phyloP scores from a whole-genome alignment of 1,140 invertebrate species.

The Leucophenga varia region DNA sequence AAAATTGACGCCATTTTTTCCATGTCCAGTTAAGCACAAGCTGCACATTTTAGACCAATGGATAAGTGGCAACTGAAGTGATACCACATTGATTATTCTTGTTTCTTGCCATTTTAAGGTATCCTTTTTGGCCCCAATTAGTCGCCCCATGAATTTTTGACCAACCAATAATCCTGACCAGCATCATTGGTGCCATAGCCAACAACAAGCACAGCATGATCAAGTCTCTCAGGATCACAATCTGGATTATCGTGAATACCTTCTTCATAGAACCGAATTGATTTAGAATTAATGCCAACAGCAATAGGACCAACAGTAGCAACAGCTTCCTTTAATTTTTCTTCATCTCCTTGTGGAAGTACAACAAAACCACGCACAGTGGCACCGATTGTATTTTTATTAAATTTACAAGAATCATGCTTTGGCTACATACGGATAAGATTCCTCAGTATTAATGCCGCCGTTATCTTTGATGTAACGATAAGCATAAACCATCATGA shows the following conservation, averaged over 20 bases:
- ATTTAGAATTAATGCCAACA: conserved; percentile 70
- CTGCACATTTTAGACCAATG: no score
- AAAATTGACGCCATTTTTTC: no score
- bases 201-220: conserved; percentile 64
- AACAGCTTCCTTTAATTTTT: conserved; percentile 66
- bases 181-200: conserved; percentile 72
- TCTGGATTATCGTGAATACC: conserved; percentile 66
- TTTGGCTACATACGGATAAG: conserved; percentile 72
- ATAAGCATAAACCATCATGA: conserved; percentile 71
- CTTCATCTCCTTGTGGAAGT: conserved; percentile 64
- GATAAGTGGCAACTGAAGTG: conserved; percentile 14
- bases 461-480: conserved; percentile 75
- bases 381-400: neutral
- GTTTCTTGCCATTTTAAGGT: conserved; percentile 63
- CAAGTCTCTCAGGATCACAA: conserved; percentile 60
- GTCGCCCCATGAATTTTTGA: conserved; percentile 64
- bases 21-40: no score
- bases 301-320: conserved; percentile 73
- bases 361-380: conserved; percentile 56
- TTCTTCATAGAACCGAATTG: conserved; percentile 70
- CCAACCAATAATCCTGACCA: conserved; percentile 64
- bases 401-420: conserved; percentile 31
- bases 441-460: conserved; percentile 68
- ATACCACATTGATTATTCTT: conserved; percentile 63
- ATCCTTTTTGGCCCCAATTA: conserved; percentile 63